phyloP scores from a whole-genome alignment of 2,797 vertebrate genomes.

The Squalus acanthias region DNA sequence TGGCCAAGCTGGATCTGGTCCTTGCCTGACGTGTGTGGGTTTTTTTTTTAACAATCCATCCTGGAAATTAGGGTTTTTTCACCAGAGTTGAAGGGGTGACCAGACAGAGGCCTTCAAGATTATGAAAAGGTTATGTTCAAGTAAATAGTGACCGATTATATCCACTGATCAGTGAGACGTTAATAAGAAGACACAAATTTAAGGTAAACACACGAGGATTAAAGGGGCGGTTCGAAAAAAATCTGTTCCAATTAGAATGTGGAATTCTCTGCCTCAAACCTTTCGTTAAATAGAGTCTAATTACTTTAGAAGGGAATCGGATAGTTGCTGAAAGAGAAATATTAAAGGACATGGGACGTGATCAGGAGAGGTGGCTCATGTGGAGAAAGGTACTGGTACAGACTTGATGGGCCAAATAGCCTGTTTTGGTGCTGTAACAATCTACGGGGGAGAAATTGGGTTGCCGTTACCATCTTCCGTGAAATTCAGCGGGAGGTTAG shows the following conservation, averaged over 20 bases:
- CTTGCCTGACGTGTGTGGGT: background rate
- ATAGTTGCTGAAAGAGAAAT: background rate
- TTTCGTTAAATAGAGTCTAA: background rate
- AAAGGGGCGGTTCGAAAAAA: background rate
- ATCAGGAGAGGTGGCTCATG: background rate
- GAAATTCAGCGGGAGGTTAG: too few species aligned
- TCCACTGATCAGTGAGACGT: background rate
- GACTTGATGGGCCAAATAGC: background rate
- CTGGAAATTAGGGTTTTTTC: background rate
- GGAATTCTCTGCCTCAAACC: background rate
- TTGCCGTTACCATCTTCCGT: too few species aligned
- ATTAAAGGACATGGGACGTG: background rate
- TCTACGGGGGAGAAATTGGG: too few species aligned
- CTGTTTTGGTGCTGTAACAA: background rate
- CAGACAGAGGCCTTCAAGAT: background rate
- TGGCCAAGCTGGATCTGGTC: background rate
- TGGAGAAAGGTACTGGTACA: background rate
- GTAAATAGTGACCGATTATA: background rate
- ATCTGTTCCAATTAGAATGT: background rate
- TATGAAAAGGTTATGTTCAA: background rate
- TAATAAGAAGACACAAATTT: background rate
- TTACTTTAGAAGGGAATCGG: background rate
- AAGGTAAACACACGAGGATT: background rate
- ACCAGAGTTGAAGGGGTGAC: background rate
- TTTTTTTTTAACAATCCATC: background rate